Evolutionary conservation across 1,140 invertebrate species (phyloP), one percentile per base, ranked within the genome.

Genomic region (Drosophila trapezifrons): DNA sequence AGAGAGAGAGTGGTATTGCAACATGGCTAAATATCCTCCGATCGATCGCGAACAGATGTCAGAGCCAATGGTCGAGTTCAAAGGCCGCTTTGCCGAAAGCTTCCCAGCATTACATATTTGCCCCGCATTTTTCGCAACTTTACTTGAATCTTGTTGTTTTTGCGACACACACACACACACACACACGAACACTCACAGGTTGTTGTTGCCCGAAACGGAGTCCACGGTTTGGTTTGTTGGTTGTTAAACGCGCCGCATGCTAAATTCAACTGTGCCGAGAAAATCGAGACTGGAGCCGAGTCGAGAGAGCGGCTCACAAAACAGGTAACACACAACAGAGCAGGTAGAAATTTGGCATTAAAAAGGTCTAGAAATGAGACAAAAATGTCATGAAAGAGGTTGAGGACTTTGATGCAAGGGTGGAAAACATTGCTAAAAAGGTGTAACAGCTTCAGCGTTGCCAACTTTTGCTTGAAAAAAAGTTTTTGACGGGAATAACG

Each of bases 211-310:
- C 42, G 32, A 73, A 62, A 58, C 43, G 27, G 27, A 58, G 45
- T 45, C 40, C 80, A 71, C 80, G 70, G 45, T 58, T 43, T 60
- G 35, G 47, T 65, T 69, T 67, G 22, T 64, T 55, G 9, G 72
- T 38, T 79, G 76, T 80, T 79, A 37, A 62, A 76, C 71, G 78
- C 66, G 65, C 78, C 78, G 72, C 76, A 71, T 76, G 71, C 76
- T 71, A 80, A 80, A 80, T 60, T 75, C 63, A 82, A 82, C 78
- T 81, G 70, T 66, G 51, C 13, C 46, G 9, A 12, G 29, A 32
- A 32, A 32, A 32, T 32, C 29, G 29, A 32, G 9, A 32, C 9
- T 10, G 27, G 1, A 29, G 29, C 29, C 9, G 29, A 32, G 29
- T 9, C 29, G 29, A 32, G 29, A 32, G 29, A 32, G 29, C 29